These are phyloP conservation scores for Oreochromis mossambicus DNA, from an alignment of 2,797 vertebrate species.

Conservation along the genomic window DNA sequence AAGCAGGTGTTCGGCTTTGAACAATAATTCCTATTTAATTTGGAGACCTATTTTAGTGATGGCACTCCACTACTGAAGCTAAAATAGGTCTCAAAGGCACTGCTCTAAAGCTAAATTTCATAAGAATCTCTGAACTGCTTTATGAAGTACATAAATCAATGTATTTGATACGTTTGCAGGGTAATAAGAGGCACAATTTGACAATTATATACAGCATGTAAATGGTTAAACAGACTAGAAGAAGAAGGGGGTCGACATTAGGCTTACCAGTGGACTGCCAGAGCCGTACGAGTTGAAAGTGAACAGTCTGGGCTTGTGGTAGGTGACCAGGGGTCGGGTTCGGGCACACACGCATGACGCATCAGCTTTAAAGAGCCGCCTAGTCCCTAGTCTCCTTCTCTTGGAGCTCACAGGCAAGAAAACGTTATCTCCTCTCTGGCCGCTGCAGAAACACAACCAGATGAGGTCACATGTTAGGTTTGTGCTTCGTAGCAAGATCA, in stretches of 20 bases:
- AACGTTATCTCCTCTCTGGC: neutral
- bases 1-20: slow-evolving; percentile 18
- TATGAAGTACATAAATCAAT: neutral
- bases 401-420: slow-evolving; percentile 49
- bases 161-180: neutral
- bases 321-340: slow-evolving; percentile 83
- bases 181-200: neutral
- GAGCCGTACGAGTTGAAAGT: slow-evolving; percentile 49
- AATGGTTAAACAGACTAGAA: neutral
- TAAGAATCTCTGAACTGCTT: neutral
- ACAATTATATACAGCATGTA: neutral
- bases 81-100: neutral
- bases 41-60: slow-evolving; percentile 10
- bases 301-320: slow-evolving; percentile 87
- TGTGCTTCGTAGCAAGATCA: neutral
- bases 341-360: slow-evolving; percentile 80
- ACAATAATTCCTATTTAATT: slow-evolving; percentile 21
- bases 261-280: slow-evolving; percentile 39
- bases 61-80: neutral
- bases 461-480: neutral
- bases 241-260: neutral
- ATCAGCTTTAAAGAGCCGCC: slow-evolving; percentile 65
- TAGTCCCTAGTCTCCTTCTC: slow-evolving; percentile 78
- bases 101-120: neutral
- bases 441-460: slow-evolving; percentile 34